phyloP scores from a whole-genome alignment of 2,113 vertebrate species.

The Galeopterus variegatus region DNA sequence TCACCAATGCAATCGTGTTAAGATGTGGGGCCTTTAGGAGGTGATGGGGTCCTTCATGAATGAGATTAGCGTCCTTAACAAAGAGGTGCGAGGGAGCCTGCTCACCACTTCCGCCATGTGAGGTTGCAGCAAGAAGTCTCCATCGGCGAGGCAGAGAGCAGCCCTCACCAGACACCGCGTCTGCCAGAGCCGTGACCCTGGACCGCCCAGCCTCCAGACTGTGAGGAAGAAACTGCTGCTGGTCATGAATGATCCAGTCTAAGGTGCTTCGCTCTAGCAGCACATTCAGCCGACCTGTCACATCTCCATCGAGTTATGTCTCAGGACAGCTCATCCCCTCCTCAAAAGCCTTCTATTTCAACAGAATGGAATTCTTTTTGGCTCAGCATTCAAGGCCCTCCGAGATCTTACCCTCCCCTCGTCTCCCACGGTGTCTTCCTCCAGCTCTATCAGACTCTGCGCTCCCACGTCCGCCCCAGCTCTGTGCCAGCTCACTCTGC shows the following conservation, averaged over 20 bases:
- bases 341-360: constrained; percentile 35
- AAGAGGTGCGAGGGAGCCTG: not conserved
- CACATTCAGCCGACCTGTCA: not conserved
- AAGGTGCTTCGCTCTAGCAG: not conserved
- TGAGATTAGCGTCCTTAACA: not conserved
- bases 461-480: not conserved
- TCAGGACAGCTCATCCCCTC: not conserved
- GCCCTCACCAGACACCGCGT: too few relatives aligned
- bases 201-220: not conserved
- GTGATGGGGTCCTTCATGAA: too few relatives aligned
- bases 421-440: not conserved
- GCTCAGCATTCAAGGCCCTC: not conserved
- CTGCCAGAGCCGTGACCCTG: not conserved
- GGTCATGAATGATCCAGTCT: not conserved
- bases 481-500: not conserved
- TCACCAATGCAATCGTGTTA: not conserved
- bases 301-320: not conserved
- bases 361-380: not conserved
- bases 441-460: not conserved
- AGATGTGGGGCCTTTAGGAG: not conserved
- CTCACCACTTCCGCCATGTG: not conserved
- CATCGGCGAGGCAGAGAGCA: not conserved
- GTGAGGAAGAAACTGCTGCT: not conserved
- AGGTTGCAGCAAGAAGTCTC: not conserved
- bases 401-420: not conserved